Base-by-base conservation (phyloP, 2,888 invertebrate genomes). In the Scaptomyza caliginosa region DNA sequence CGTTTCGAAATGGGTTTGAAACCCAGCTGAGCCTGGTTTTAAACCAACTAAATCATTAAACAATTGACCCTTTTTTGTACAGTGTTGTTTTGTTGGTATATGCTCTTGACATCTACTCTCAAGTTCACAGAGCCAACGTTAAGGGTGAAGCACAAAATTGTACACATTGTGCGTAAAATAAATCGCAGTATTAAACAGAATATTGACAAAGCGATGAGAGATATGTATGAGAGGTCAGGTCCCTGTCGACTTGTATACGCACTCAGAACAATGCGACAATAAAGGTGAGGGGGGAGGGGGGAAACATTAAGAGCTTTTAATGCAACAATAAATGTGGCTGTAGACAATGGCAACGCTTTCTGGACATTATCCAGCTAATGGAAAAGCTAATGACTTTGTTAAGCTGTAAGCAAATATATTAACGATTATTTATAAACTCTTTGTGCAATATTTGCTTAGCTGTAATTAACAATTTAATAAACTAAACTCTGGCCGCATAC, bases 401-500 rank as follows among this genome's bases (percentile, higher is more conserved):
- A 23, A 49, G 36, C 21, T 17, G 30, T 26, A 34, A 51, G 39
- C 21, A 23, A 52, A 43, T 40, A 42, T 51, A 51, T 48, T 49
- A 17, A 23, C 23, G 10, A 34, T 55, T 17, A 36, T 10, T 17
- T 16, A 7, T 10, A 7, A 16, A 32, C 30, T 32, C 6, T 30
- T n/a, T 30, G 5, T 17, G 11, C 4, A n/a, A 4, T 19, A 21
- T 34, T 16, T 8, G 16, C 5, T 19, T 4, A 5, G 11, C 17
- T 11, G 38, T 4, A 11, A 38, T 19, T 4, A 38, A 17, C 11
- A 4, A 30, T 32, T 0, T 5, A 32, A 3, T 32, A 13, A 32
- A 13, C 13, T 16, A 77, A 5, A 63, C 13, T 28, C 79, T 59
- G 45, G 68, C 62, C 13, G 86, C 60, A 52, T 75, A 83, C 32